These are phyloP conservation scores for Narcine bancroftii DNA, from an alignment of 2,113 vertebrate species.

Conservation along the genomic window DNA sequence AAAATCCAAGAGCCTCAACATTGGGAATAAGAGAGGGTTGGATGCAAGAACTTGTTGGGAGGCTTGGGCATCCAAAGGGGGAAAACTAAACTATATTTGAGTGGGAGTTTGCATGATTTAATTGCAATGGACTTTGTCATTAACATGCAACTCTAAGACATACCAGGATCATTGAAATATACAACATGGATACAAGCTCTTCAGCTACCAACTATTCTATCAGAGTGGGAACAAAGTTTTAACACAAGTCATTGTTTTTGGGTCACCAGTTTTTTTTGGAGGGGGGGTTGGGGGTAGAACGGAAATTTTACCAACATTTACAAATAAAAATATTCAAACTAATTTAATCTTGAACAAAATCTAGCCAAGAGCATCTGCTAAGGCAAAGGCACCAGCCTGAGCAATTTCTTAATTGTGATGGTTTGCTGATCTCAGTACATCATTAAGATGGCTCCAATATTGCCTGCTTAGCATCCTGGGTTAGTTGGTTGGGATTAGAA, in stretches of 20 bases:
- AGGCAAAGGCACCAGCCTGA: background rate
- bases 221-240: background rate
- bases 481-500: background rate
- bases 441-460: background rate
- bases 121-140: no score
- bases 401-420: background rate
- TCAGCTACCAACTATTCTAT: background rate
- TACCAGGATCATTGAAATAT: no score
- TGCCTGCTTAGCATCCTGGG: background rate
- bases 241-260: no score
- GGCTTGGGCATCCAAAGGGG: background rate
- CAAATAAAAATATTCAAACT: background rate
- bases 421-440: background rate
- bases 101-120: no score
- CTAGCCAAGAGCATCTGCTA: no score
- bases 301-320: background rate
- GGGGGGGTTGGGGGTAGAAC: background rate
- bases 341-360: background rate
- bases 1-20: no score
- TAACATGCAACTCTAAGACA: no score
- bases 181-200: no score
- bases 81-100: no score
- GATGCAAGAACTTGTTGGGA: no score
- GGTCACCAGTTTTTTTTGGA: no score
- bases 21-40: no score